These are phyloP conservation scores for Lepidocyrtinus sp. DNA, from an alignment of 2,888 invertebrate genomes.

Conservation along the genomic window DNA sequence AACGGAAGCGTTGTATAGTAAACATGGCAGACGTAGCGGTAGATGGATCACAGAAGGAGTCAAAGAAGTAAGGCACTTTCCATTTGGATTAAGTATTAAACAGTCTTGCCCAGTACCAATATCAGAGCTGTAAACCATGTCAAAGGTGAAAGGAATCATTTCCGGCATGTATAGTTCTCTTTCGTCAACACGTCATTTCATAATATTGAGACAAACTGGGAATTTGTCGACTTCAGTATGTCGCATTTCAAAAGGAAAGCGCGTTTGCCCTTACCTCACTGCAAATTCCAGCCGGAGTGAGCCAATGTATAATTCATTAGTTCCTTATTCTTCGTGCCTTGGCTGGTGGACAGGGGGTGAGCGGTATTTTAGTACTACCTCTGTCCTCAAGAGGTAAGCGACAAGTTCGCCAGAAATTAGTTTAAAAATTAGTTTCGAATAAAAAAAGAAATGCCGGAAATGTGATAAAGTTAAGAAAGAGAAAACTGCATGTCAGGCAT, in stretches of 20 bases:
- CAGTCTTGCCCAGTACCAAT: too few species aligned
- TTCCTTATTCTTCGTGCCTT: slow-evolving; percentile 21
- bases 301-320: background rate
- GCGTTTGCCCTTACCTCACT: slow-evolving; percentile 46
- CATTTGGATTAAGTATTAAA: too few species aligned
- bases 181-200: background rate
- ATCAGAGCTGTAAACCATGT: too few species aligned
- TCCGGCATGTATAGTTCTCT: too few species aligned
- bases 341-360: slow-evolving; percentile 59
- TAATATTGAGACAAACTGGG: background rate
- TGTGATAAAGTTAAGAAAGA: too few species aligned
- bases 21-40: slow-evolving; percentile 48
- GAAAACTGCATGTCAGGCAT: too few species aligned
- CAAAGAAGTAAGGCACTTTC: slow-evolving; percentile 49
- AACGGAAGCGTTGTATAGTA: background rate
- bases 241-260: slow-evolving; percentile 17
- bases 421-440: too few species aligned
- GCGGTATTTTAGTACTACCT: slow-evolving; percentile 61
- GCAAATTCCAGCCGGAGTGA: too few species aligned
- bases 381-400: slow-evolving; percentile 66
- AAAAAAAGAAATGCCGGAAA: too few species aligned
- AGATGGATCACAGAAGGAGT: slow-evolving; percentile 34
- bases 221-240: background rate
- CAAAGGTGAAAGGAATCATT: too few species aligned
- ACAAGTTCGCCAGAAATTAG: too few species aligned